These are phyloP conservation scores for Empidonax alnorum DNA, from an alignment of 2,113 vertebrate species.

Conservation along the genomic window DNA sequence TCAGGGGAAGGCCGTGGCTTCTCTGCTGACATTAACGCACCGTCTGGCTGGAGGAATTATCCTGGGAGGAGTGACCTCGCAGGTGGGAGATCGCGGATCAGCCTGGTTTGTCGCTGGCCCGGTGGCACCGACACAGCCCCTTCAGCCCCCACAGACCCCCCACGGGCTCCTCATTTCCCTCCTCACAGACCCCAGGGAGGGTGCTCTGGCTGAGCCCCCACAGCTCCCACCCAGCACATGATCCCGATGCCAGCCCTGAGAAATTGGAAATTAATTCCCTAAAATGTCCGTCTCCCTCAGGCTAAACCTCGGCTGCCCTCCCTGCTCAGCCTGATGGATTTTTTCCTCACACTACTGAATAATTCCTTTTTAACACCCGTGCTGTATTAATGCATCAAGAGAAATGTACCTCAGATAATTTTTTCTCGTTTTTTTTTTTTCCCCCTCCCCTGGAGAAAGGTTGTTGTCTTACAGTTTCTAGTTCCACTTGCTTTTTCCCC, in stretches of 20 bases:
- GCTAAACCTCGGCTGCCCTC: neutral
- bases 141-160: neutral
- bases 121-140: fast-evolving
- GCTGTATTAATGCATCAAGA: neutral
- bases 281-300: neutral
- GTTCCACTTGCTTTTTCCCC: neutral
- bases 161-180: fast-evolving
- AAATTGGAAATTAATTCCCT: neutral
- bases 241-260: neutral
- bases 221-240: neutral
- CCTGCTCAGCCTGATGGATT: neutral
- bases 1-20: neutral
- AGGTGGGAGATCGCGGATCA: neutral
- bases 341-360: neutral
- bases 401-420: neutral
- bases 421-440: fast-evolving
- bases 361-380: neutral
- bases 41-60: neutral
- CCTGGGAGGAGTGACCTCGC: fast-evolving
- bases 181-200: neutral
- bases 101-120: fast-evolving
- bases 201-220: neutral
- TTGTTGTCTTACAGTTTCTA: neutral
- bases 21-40: neutral
- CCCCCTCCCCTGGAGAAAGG: neutral